A percentile compares a stretch with the other conserved stretches of the same genome.
Conservation (phyloP, 2,113 vertebrate species). For the Acrocephalus kingi region DNA sequence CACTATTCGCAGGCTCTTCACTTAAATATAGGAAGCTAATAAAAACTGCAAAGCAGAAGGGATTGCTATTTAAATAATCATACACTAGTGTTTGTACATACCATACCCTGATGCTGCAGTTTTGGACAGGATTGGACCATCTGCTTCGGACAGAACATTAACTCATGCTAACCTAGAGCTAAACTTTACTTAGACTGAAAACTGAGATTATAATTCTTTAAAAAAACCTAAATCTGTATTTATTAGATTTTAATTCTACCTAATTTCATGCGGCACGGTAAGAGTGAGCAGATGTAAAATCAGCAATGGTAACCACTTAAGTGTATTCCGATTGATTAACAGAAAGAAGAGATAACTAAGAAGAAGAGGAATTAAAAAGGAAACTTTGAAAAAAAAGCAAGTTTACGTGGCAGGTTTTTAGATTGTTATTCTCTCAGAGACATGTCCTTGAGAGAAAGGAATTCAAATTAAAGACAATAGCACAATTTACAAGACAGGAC, state of each 20-base stretch:
- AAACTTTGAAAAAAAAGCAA: background rate
- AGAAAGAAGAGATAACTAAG: background rate
- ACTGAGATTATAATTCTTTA: background rate
- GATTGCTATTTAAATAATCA: background rate
- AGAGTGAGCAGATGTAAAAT: background rate
- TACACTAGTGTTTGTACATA: background rate
- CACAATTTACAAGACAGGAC: background rate
- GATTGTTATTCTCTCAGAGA: background rate
- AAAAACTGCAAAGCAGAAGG: background rate
- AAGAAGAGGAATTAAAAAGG: background rate
- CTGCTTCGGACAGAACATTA: background rate
- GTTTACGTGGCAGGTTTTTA: background rate
- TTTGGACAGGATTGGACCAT: background rate
- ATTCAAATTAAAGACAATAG: background rate
- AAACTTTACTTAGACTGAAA: background rate
- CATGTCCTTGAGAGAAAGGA: background rate
- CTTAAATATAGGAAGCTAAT: constrained; percentile 28
- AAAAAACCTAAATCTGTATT: background rate
- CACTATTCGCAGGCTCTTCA: constrained; percentile 1
- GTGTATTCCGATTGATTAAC: background rate
- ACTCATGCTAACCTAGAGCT: background rate
- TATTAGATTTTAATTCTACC: background rate
- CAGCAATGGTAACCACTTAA: background rate
- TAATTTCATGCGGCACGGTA: background rate
- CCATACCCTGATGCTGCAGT: background rate